Evolutionary conservation across 2,888 invertebrate genomes (phyloP), one percentile per base, ranked within the genome.

Genomic region (Lamellibrachia columna): DNA sequence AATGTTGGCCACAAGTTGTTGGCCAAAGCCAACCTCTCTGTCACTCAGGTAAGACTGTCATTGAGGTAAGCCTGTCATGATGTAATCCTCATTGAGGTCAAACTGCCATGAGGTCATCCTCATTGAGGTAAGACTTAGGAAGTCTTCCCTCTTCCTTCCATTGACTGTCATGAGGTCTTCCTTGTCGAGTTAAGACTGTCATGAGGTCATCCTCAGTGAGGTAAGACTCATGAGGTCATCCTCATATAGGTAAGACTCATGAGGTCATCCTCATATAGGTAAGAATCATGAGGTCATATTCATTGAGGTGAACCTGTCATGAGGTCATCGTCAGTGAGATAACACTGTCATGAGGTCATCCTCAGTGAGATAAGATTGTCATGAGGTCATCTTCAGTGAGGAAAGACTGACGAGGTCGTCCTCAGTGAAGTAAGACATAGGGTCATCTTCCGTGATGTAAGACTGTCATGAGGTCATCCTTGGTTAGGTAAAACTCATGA

Each of bases 1-100:
- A 91, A 28, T 22, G 52, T 91, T 52, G 91, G 91, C 40, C 52
- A 91, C 11, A 91, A 91, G 91, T 22, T 91, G 91, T 40, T 91
- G 91, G 40, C 52, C 11, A 91, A 91, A 52, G 91, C 91, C 53
- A 91, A 75, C 75, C 75, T 75, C 75, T 3, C 22, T 22, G 91
- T 28, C 91, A 2, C 91, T 91, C 91, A 7, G 52, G 52, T 91
- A 91, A 53, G 52, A 52, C 52, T 52, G 52, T 53, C 53, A 91
- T 11, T 90, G n/a, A n/a, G 91, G 91, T 90, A 53, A 52, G 28
- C 15, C 52, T 90, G 52, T 52, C 11, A 60, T 60, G 60, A 55
- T 15, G 60, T 60, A 22, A 55, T 9, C 1, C 7, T 15, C 11
- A 22, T 22, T 75, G 1, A 22, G 22, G n/a, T 75, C 0, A 75